Conservation (phyloP, 2,888 invertebrate species). For the Himalopsyche kuldschensis region DNA sequence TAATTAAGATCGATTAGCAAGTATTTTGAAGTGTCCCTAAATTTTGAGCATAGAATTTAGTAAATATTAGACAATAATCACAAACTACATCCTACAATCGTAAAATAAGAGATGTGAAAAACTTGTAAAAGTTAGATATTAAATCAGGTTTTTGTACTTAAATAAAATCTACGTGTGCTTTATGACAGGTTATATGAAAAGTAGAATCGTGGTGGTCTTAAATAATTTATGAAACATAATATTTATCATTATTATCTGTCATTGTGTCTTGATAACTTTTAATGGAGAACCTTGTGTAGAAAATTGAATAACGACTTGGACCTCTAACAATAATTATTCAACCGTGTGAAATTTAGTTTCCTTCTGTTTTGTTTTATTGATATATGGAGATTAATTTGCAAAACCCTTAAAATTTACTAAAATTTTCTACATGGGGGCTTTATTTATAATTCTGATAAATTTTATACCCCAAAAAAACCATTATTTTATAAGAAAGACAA, state of each 20-base stretch:
- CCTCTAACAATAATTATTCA: not conserved
- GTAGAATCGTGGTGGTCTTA: not conserved
- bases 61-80: constrained; percentile 39
- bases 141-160: not conserved
- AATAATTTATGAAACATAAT: not conserved
- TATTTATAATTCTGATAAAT: not conserved
- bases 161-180: not conserved
- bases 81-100: constrained; percentile 28
- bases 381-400: not conserved
- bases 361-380: not conserved
- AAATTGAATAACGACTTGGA: not conserved
- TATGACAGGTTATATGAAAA: not conserved
- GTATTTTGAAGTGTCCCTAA: constrained; percentile 39
- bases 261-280: not conserved
- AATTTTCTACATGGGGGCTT: not conserved
- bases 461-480: not conserved
- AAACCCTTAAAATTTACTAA: not conserved
- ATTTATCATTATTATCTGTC: not conserved
- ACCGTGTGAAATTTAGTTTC: not conserved
- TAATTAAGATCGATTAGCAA: constrained; percentile 33
- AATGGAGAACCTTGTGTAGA: not conserved
- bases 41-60: constrained; percentile 40
- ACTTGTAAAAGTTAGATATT: constrained; percentile 1
- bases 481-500: not conserved
- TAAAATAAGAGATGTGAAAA: constrained; percentile 21